Base-by-base conservation (phyloP, 1,140 invertebrate species). In the Gryllus bimaculatus region DNA sequence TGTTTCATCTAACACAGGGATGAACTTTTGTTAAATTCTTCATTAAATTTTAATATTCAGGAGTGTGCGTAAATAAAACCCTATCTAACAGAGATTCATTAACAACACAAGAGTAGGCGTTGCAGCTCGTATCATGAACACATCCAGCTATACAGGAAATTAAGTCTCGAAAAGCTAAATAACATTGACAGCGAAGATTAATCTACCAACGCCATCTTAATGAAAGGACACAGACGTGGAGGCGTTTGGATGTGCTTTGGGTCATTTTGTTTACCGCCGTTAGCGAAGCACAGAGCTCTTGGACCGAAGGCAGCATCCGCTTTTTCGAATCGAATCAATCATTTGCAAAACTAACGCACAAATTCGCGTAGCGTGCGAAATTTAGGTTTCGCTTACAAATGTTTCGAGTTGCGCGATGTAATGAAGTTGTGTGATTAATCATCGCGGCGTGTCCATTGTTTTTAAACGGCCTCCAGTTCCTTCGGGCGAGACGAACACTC, bases 121-220 rank as follows among this genome's bases (percentile, higher is more conserved):
- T 10, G 10, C 3, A 66, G 18, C 54, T 10, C 54, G 7, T 66
- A 66, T 66, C 54, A 66, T 18, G 18, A 10, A 66, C 18, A 18
- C 10, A 66, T 66, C 7, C 18, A 66, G 18, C 54, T 10, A 10
- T 66, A 66, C 54, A 10, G 54, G 54, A 66, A 66, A 66, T 66
- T 66, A 66, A 66, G 54, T 66, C 54, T 66, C 54, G 54, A 18
- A 66, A 66, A 66, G 54, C 54, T 66, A 66, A 66, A 66, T 66
- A 66, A 66, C 54, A 66, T 66, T 66, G 54, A 66, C 54, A 66
- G 54, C 54, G 18, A 66, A 66, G 54, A 66, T 66, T 66, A 66
- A 66, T 66, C 54, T 66, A 13, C 54, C 10, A 18, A 18, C 54
- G 54, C 54, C 18, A 66, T 66, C 54, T 66, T 66, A 66, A 66